phyloP scores from a whole-genome alignment of 2,888 invertebrate species.

The Pardosa pseudoannulata region DNA sequence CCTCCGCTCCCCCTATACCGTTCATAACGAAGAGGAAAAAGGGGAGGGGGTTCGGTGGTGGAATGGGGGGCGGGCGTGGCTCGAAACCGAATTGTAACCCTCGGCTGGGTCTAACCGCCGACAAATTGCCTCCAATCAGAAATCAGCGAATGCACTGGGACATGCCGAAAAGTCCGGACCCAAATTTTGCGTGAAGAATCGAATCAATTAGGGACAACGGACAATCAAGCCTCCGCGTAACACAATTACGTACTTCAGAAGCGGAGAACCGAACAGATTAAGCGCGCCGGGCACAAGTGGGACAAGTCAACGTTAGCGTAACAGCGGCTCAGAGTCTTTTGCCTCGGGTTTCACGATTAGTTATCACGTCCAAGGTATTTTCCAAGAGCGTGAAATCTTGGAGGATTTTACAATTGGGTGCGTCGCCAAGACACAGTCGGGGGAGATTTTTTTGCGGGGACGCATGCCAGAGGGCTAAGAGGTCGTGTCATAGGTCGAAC shows the following conservation, averaged over 20 bases:
- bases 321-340: neutral
- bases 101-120: constrained; percentile 59
- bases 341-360: neutral
- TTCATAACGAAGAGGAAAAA: constrained; percentile 36
- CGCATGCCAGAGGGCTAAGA: too few species aligned
- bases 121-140: constrained; percentile 67
- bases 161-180: constrained; percentile 49
- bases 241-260: constrained; percentile 63
- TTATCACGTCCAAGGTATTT: neutral
- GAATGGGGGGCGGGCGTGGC: constrained; percentile 22
- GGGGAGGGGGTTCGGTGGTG: too few species aligned
- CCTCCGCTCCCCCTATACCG: neutral
- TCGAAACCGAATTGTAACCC: constrained; percentile 65
- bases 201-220: constrained; percentile 68
- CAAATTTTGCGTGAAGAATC: constrained; percentile 70
- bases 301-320: constrained; percentile 30
- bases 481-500: too few species aligned
- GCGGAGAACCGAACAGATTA: constrained; percentile 23
- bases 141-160: constrained; percentile 46
- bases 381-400: neutral
- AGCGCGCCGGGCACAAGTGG: neutral
- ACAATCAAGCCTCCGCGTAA: constrained; percentile 56
- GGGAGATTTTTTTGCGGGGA: too few species aligned
- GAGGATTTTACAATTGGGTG: neutral
- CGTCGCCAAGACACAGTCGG: neutral